Conservation (phyloP, 2,888 invertebrate species). For the Sipha maydis region DNA sequence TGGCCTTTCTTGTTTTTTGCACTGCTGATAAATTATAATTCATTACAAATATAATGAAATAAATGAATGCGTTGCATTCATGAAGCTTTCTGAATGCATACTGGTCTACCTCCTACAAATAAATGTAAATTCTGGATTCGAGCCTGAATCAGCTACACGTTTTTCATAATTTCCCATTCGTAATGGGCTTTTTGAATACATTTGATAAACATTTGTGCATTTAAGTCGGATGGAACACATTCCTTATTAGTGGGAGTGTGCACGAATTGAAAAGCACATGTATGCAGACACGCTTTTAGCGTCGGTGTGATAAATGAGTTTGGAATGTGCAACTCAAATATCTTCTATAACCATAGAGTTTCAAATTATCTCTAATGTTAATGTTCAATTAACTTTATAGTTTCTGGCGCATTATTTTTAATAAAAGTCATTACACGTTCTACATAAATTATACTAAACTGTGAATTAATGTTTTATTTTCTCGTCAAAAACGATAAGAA, state of each 20-base stretch:
- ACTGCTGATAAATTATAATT: no score
- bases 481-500: not conserved
- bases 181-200: constrained; percentile 28
- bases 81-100: no score
- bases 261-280: constrained; percentile 23
- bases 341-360: constrained; percentile 7
- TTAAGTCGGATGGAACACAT: not conserved
- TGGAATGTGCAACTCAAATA: not conserved
- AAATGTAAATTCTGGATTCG: not conserved
- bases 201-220: constrained; percentile 1
- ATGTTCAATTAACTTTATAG: not conserved
- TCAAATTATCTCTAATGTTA: constrained; percentile 10
- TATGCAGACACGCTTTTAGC: constrained; percentile 5
- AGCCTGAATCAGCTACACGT: not conserved
- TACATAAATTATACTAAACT: not conserved
- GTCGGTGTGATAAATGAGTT: constrained; percentile 35
- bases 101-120: not conserved
- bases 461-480: not conserved
- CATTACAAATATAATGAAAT: no score
- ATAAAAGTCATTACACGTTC: not conserved
- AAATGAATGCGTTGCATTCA: no score
- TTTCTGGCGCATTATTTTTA: constrained; percentile 6
- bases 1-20: no score
- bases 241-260: constrained; percentile 5
- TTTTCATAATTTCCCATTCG: not conserved